phyloP scores from a whole-genome alignment of 2,888 invertebrate genomes.

The Digitonthophagus gazella region DNA sequence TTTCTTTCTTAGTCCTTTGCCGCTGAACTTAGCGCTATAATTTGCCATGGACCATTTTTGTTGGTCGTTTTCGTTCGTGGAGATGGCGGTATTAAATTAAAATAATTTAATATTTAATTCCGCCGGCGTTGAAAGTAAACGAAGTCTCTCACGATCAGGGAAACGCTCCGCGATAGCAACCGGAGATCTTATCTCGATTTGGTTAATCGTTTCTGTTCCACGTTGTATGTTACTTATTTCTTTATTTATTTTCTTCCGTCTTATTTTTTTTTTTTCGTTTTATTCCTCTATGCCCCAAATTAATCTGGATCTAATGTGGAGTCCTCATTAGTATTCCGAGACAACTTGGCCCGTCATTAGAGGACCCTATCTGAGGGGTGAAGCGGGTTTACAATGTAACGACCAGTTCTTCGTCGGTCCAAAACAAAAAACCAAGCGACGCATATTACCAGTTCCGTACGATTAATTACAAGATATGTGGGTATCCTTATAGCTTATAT shows the following conservation, averaged over 20 bases:
- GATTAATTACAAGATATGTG: constrained; percentile 35
- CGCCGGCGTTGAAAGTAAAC: neutral
- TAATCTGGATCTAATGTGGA: neutral
- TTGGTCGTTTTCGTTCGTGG: neutral
- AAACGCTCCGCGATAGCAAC: too few relatives aligned
- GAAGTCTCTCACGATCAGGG: neutral
- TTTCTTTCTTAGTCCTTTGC: neutral
- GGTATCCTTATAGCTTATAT: constrained; percentile 32
- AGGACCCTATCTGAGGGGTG: neutral
- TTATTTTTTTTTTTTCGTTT: too few relatives aligned
- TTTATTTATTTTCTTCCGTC: too few relatives aligned
- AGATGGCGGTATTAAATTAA: neutral
- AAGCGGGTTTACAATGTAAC: neutral
- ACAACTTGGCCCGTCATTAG: neutral
- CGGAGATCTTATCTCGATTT: too few relatives aligned
- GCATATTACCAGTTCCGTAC: constrained; percentile 32
- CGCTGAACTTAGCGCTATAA: neutral
- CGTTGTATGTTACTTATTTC: too few relatives aligned
- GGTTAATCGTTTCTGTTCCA: too few relatives aligned
- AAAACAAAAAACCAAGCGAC: constrained; percentile 25
- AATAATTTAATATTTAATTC: neutral
- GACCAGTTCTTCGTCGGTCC: constrained; percentile 5
- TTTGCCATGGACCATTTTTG: neutral
- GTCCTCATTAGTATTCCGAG: neutral
- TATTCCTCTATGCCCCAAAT: neutral